These are phyloP conservation scores for Drosophila mojavensis DNA, from an alignment of 1,140 invertebrate genomes.

Conservation along the genomic window DNA sequence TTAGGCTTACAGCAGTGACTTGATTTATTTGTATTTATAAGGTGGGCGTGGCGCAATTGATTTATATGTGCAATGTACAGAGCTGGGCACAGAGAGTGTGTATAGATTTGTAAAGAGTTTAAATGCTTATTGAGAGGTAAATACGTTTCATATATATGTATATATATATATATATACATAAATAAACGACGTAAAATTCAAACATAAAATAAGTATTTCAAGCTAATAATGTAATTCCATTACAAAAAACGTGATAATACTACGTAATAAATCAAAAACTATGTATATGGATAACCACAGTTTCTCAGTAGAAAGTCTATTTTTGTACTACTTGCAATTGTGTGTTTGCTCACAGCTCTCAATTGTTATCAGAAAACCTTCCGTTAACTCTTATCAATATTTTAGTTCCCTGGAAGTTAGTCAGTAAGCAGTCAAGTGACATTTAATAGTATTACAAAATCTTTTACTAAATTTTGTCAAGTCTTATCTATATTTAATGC, in stretches of 20 bases:
- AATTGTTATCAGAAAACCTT: background rate
- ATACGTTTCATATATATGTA: background rate
- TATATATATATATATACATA: background rate
- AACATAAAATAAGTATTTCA: too few species aligned
- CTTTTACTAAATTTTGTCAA: background rate
- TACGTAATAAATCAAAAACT: too few species aligned
- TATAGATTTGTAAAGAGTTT: background rate
- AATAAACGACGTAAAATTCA: background rate
- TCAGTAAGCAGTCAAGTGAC: background rate
- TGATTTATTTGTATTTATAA: conserved; percentile 47
- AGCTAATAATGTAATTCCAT: too few species aligned
- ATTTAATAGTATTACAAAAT: background rate
- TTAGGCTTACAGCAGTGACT: conserved; percentile 39
- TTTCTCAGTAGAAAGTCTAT: too few species aligned
- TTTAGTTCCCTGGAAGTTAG: background rate
- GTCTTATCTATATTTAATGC: background rate
- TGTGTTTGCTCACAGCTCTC: too few species aligned
- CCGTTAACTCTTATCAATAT: background rate
- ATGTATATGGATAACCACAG: too few species aligned
- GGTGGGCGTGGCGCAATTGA: conserved; percentile 25
- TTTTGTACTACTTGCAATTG: too few species aligned
- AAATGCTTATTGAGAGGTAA: conserved; percentile 2
- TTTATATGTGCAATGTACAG: conserved; percentile 21
- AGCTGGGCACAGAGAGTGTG: background rate
- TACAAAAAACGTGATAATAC: too few species aligned